Conservation (phyloP, 2,888 invertebrate genomes). For the Cheilosia scutellata region DNA sequence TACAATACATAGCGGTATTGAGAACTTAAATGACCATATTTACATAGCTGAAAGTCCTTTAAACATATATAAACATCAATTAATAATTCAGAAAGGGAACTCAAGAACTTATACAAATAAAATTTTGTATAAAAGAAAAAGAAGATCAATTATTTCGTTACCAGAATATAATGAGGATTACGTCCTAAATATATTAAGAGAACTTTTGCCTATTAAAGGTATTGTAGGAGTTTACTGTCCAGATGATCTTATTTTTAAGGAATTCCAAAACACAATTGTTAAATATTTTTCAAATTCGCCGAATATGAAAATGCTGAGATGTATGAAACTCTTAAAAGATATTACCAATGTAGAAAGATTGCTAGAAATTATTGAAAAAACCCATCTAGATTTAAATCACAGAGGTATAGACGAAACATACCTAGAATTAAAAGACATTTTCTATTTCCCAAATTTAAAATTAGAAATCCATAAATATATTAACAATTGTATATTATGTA, state of each 20-base stretch:
- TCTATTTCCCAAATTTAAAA: conserved; percentile 42
- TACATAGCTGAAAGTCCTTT: conserved; percentile 53
- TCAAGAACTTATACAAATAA: conserved; percentile 31
- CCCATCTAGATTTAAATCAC: conserved; percentile 30
- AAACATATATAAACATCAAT: conserved; percentile 61
- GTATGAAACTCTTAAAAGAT: not conserved
- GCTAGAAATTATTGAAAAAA: conserved; percentile 2
- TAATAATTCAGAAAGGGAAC: conserved; percentile 7
- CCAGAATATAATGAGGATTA: conserved; percentile 2
- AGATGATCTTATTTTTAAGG: not conserved
- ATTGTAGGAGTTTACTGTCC: conserved; percentile 19
- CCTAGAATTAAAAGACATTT: conserved; percentile 28
- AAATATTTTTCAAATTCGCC: not conserved
- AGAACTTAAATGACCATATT: conserved; percentile 60
- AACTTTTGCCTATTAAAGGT: conserved; percentile 37
- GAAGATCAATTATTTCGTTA: conserved; percentile 3
- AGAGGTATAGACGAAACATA: conserved; percentile 1
- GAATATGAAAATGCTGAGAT: not conserved
- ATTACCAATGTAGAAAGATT: not conserved
- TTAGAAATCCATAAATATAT: conserved; percentile 44
- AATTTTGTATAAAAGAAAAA: not conserved
- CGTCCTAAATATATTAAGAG: conserved; percentile 11
- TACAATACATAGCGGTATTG: conserved; percentile 22
- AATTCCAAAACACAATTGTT: not conserved
- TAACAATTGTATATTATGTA: conserved; percentile 64